A percentile compares a stretch with the other conserved stretches of the same genome.
These are phyloP conservation scores for Limnephilus lunatus DNA, from an alignment of 2,888 invertebrate species.

Conservation along the genomic window DNA sequence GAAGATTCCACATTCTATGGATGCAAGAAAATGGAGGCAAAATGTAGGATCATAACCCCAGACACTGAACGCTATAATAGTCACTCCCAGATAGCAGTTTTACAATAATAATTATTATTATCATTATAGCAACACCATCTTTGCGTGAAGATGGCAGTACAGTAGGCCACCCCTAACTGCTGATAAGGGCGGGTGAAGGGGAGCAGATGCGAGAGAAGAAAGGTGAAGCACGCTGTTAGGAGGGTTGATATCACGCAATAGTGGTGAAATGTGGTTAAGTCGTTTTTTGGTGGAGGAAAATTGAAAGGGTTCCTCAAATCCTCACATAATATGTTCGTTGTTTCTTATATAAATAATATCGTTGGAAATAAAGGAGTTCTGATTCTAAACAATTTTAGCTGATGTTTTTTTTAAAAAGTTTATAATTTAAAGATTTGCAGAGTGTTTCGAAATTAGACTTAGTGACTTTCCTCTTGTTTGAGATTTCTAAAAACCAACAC, in stretches of 20 bases:
- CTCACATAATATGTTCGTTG: neutral
- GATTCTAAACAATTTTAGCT: neutral
- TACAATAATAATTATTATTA: neutral
- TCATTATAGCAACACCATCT: neutral
- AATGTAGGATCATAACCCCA: neutral
- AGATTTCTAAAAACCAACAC: too few species aligned
- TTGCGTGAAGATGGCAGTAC: constrained; percentile 12
- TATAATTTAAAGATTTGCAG: too few species aligned
- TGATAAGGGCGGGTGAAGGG: neutral
- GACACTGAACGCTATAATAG: constrained; percentile 2
- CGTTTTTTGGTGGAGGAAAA: neutral
- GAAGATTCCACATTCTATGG: neutral
- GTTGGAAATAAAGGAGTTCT: neutral
- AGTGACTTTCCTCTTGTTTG: too few species aligned
- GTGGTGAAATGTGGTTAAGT: constrained; percentile 3
- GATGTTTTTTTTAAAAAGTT: too few species aligned
- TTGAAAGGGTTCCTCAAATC: neutral
- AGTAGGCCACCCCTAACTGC: neutral
- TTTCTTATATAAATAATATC: neutral
- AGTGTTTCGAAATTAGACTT: too few species aligned
- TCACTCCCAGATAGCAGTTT: constrained; percentile 3
- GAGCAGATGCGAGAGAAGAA: neutral
- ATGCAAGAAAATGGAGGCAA: neutral
- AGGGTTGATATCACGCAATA: constrained; percentile 5
- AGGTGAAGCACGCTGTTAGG: neutral